These are phyloP conservation scores for Calidris pygmaea DNA, from an alignment of 2,113 vertebrate species.

Conservation along the genomic window DNA sequence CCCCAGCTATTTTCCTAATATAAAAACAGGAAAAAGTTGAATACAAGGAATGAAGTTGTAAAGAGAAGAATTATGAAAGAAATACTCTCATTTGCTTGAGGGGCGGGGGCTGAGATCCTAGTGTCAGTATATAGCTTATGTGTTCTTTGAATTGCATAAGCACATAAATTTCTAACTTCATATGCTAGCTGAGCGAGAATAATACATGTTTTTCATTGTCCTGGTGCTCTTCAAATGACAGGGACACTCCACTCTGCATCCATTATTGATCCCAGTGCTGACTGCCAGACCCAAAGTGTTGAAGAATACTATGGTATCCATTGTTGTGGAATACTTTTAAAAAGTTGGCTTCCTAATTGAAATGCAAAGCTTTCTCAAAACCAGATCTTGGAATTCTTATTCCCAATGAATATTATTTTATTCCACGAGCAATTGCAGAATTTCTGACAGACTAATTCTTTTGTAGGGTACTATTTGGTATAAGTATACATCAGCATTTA, in stretches of 20 bases:
- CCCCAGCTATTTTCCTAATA: neutral
- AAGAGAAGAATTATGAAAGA: neutral
- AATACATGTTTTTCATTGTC: neutral
- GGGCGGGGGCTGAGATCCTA: neutral
- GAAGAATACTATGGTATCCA: neutral
- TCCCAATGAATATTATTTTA: neutral
- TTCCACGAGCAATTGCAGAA: neutral
- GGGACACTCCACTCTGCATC: neutral
- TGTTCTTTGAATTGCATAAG: neutral
- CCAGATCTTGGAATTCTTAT: neutral
- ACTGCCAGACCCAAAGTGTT: neutral
- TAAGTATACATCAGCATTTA: neutral
- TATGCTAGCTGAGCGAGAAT: neutral
- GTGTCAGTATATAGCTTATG: neutral
- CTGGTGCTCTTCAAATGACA: neutral
- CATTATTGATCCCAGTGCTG: neutral
- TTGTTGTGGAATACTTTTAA: neutral
- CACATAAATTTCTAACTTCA: neutral
- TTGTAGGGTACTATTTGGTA: neutral
- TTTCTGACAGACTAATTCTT: neutral
- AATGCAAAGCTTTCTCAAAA: neutral
- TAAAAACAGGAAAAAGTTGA: neutral
- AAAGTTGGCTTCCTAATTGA: neutral
- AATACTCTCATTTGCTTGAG: neutral
- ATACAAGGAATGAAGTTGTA: rapidly evolving